Conservation (phyloP, 2,888 invertebrate genomes). For the Epirrhoe tristata region DNA sequence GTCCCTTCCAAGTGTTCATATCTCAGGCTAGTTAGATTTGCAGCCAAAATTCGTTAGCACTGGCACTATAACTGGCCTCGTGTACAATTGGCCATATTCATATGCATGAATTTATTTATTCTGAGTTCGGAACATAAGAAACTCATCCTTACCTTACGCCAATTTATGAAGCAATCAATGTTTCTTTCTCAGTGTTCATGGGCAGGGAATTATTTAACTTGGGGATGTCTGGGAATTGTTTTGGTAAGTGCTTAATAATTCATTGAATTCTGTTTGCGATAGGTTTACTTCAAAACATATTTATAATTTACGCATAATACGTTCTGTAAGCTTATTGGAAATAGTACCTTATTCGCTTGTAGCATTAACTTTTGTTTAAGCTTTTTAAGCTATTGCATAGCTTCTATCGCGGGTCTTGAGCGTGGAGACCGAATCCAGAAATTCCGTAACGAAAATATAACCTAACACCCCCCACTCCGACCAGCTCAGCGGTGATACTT, state of each 20-base stretch:
- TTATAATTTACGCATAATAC: neutral
- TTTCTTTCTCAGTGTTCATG: constrained; percentile 74
- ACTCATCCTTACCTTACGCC: constrained; percentile 71
- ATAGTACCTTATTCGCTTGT: too few species aligned
- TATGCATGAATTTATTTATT: constrained; percentile 70
- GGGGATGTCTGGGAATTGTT: constrained; percentile 74
- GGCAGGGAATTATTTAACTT: constrained; percentile 73
- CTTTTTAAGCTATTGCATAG: too few species aligned
- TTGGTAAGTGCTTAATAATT: constrained; percentile 77
- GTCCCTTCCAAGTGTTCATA: too few species aligned
- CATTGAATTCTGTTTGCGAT: constrained; percentile 78
- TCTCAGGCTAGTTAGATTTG: too few species aligned
- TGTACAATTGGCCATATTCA: constrained; percentile 56
- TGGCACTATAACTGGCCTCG: constrained; percentile 22
- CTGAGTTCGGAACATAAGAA: constrained; percentile 60
- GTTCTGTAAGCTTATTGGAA: neutral
- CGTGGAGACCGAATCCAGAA: too few species aligned
- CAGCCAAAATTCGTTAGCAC: neutral
- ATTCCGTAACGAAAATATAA: too few species aligned
- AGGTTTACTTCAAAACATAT: constrained; percentile 69
- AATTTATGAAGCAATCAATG: constrained; percentile 82
- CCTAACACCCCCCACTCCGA: too few species aligned
- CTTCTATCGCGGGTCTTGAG: too few species aligned
- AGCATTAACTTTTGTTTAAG: too few species aligned
- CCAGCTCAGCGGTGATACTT: too few species aligned